Evolutionary conservation across 2,797 vertebrate species (phyloP).

Genomic region (Siniperca obscura): DNA sequence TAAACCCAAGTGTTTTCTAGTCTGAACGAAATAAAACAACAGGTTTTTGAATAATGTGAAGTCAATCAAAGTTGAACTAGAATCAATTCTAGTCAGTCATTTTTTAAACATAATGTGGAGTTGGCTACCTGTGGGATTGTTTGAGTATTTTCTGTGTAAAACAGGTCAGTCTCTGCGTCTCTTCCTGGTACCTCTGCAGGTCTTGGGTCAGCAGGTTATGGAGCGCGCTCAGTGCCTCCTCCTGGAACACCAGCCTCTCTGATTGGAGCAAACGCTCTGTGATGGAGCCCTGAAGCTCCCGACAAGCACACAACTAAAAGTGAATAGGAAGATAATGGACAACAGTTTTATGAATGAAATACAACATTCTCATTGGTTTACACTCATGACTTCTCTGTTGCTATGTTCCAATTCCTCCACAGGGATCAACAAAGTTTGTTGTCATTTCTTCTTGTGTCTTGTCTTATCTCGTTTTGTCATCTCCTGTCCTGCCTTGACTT

Average conservation of each 20-base stretch:
- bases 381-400: neutral
- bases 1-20: neutral
- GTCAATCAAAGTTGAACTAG: neutral
- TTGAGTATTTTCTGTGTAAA: conserved; percentile 50
- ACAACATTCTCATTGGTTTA: neutral
- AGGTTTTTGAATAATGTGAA: neutral
- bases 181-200: conserved; percentile 73
- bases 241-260: conserved; percentile 73
- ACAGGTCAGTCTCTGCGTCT: conserved; percentile 58
- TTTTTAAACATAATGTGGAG: neutral
- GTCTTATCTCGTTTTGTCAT: neutral
- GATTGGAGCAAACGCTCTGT: conserved; percentile 58
- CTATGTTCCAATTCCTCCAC: neutral
- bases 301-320: conserved; percentile 50
- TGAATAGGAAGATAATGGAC: neutral
- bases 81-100: rapidly evolving
- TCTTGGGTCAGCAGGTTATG: conserved; percentile 76
- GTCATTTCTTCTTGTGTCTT: neutral
- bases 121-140: conserved; percentile 46
- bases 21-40: neutral
- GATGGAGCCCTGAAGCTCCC: conserved; percentile 66
- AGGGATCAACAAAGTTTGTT: neutral
- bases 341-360: neutral
- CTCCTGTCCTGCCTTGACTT: neutral
- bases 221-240: conserved; percentile 77